Evolutionary conservation across 2,113 vertebrate species (phyloP), one percentile per base, ranked within the genome.

Genomic region (Zootoca vivipara): DNA sequence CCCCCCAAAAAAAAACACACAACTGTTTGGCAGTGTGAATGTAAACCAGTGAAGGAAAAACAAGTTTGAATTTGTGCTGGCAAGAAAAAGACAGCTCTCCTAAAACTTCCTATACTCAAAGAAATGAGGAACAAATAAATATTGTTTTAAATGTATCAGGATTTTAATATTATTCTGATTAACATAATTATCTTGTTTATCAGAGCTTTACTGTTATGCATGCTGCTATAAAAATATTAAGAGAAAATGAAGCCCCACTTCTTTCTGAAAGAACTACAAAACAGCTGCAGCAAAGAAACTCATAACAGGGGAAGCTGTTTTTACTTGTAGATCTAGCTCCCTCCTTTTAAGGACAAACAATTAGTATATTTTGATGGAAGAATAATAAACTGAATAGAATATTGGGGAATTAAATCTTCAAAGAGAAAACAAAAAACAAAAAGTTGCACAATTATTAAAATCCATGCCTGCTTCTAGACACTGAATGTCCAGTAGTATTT

Each of bases 71-170:
- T 70, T 46, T 69, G 18, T 85, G 46, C n/a, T 85, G n/a, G 69
- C 6, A 38, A 38, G 33, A 35, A 73, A 38, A 62, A 62, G 16
- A 13, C 24, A 62, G 20, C 22, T 30, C n/a, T 52, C 69, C 69
- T 58, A n/a, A 84, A 52, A 73, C 52, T 42, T 83, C 30, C 65
- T n/a, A 42, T 42, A 26, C 26, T 67, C 24, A 38, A 16, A 26
- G 67, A 69, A 70, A 22, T 46, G 13, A 46, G 67, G n/a, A 70
- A 18, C 24, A 3, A 52, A 83, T 70, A 83, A 42, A 40, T 40
- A 70, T 83, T 86, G 46, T 90, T 86, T 72, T 69, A 82, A 15
- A 78, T 12, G 65, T 46, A 80, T 7, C 22, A 65, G 89, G 73
- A 91, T 65, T 83, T 78, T 35, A 91, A 73, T 64, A 26, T 7